phyloP scores from a whole-genome alignment of 2,888 invertebrate species.

The Crepidodera aurea region DNA sequence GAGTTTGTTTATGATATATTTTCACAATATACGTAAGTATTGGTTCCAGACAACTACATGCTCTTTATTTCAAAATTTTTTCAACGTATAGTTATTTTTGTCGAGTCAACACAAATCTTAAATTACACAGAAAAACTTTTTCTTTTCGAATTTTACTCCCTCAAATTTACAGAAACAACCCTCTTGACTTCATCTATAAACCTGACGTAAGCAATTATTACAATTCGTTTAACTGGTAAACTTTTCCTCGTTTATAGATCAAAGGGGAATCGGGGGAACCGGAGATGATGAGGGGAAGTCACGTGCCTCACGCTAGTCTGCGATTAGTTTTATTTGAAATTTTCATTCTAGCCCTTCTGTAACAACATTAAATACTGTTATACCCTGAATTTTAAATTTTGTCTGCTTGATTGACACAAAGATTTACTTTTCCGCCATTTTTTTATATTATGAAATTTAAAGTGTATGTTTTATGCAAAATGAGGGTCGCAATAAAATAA shows the following conservation, averaged over 20 bases:
- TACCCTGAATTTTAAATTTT: conserved; percentile 8
- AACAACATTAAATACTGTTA: conserved; percentile 15
- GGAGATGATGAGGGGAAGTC: conserved; percentile 40
- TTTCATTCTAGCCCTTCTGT: conserved; percentile 43
- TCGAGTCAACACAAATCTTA: no score
- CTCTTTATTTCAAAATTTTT: no score
- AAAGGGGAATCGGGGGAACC: conserved; percentile 45
- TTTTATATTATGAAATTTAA: no score
- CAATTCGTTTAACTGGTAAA: conserved; percentile 54
- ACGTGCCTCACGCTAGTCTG: conserved; percentile 54
- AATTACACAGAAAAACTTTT: no score
- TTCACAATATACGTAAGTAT: no score
- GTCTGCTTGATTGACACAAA: background rate
- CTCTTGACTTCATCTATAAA: background rate
- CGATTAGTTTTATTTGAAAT: conserved; percentile 55
- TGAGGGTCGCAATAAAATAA: no score
- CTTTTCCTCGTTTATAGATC: conserved; percentile 49
- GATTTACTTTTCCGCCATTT: background rate
- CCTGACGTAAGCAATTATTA: conserved; percentile 48
- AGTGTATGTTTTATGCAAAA: no score
- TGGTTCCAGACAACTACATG: no score
- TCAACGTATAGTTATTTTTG: no score
- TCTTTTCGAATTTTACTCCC: no score
- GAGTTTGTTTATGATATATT: no score
- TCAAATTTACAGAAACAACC: background rate